phyloP scores from a whole-genome alignment of 2,113 vertebrate genomes.

The Heteronetta atricapilla region DNA sequence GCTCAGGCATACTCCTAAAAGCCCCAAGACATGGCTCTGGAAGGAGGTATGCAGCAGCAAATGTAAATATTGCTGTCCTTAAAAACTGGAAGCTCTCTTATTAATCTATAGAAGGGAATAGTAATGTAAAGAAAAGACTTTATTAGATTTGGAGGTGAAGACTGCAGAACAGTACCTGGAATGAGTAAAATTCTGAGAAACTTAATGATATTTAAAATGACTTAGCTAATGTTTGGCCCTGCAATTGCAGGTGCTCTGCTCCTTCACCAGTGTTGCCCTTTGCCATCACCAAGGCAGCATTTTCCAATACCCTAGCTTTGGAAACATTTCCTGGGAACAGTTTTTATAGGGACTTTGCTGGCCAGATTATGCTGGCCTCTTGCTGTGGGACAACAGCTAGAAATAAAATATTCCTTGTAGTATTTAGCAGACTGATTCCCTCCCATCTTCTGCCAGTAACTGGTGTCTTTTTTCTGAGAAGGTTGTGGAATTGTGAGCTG shows the following conservation, averaged over 20 bases:
- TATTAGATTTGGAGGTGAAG: neutral
- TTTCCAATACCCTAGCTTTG: conserved; percentile 6
- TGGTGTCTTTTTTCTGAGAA: neutral
- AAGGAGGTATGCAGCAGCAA: conserved; percentile 64
- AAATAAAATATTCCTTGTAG: neutral
- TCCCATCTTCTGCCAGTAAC: neutral
- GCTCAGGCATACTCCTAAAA: conserved; percentile 63
- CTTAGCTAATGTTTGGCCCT: neutral
- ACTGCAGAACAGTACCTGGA: neutral
- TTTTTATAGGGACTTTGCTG: neutral
- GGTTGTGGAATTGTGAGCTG: neutral
- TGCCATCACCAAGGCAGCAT: neutral
- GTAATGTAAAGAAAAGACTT: neutral
- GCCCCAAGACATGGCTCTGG: conserved; percentile 38
- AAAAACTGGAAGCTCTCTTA: conserved; percentile 7
- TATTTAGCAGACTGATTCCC: neutral
- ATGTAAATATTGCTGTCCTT: conserved; percentile 62
- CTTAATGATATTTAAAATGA: neutral
- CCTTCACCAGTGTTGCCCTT: neutral
- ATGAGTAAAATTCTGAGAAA: neutral
- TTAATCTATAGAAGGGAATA: conserved; percentile 21
- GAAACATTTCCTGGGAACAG: neutral
- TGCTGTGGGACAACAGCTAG: neutral
- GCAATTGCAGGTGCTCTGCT: neutral
- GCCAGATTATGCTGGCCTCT: neutral